Conservation (phyloP, 2,113 vertebrate genomes). For the Eleginops maclovinus region DNA sequence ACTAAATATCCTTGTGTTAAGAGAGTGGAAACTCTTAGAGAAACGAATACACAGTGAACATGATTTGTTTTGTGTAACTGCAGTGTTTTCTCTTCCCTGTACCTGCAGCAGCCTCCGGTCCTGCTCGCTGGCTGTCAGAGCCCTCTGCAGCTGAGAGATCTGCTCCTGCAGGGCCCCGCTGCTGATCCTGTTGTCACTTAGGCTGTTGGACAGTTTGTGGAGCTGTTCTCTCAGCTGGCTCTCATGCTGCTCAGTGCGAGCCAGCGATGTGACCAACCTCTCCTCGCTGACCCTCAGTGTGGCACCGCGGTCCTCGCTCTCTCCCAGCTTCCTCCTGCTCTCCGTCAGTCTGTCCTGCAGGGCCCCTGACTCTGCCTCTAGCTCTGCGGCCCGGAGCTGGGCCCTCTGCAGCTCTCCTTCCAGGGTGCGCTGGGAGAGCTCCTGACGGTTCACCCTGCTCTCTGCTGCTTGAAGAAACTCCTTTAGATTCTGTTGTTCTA, state of each 20-base stretch:
- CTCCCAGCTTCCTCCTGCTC: slow-evolving; percentile 78
- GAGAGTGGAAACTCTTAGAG: slow-evolving; percentile 1
- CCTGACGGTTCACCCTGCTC: slow-evolving; percentile 71
- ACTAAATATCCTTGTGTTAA: slow-evolving; percentile 29
- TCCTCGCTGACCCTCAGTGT: slow-evolving; percentile 77
- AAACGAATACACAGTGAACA: background rate
- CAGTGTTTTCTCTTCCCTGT: slow-evolving; percentile 3
- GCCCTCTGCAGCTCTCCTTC: slow-evolving; percentile 84
- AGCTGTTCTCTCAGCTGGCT: slow-evolving; percentile 81
- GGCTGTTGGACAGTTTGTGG: slow-evolving; percentile 74
- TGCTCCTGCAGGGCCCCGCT: slow-evolving; percentile 80
- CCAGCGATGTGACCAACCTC: slow-evolving; percentile 69
- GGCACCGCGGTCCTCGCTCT: slow-evolving; percentile 78
- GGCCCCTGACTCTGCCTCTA: slow-evolving; percentile 74
- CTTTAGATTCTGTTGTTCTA: slow-evolving; percentile 78
- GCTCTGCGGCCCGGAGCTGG: slow-evolving; percentile 74
- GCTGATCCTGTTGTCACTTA: slow-evolving; percentile 71
- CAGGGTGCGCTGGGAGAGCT: slow-evolving; percentile 75
- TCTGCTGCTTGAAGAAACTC: slow-evolving; percentile 81
- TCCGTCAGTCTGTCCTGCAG: slow-evolving; percentile 78
- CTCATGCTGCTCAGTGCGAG: slow-evolving; percentile 81
- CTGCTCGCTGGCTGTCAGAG: slow-evolving; percentile 80
- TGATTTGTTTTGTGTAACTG: slow-evolving; percentile 11
- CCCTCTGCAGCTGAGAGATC: slow-evolving; percentile 79
- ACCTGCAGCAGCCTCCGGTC: slow-evolving; percentile 86